phyloP scores from a whole-genome alignment of 1,140 invertebrate species.

The Leptinotarsa defecta region DNA sequence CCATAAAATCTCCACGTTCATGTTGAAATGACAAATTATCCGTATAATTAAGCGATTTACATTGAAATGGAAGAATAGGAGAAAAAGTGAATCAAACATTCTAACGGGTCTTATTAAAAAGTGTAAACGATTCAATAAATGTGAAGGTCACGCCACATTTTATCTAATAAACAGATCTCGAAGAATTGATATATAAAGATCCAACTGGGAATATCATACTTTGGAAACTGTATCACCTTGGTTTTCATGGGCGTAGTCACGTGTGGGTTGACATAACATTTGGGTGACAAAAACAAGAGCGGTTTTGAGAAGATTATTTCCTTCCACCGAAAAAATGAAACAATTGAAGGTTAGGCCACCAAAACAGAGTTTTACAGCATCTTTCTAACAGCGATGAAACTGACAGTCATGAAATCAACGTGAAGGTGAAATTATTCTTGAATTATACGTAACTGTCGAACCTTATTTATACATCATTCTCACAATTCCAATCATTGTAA shows the following conservation, averaged over 20 bases:
- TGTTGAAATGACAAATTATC: neutral
- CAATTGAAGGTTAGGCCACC: too few species aligned
- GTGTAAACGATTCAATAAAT: constrained; percentile 6
- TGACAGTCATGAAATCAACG: too few species aligned
- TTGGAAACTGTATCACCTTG: constrained; percentile 21
- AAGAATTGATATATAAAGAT: neutral
- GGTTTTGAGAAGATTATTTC: too few species aligned
- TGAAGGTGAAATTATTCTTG: too few species aligned
- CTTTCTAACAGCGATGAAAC: too few species aligned
- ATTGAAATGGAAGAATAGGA: constrained; percentile 14
- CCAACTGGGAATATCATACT: constrained; percentile 16
- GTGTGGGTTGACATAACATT: too few species aligned
- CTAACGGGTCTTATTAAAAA: constrained; percentile 6
- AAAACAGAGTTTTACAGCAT: too few species aligned
- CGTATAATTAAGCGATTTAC: constrained; percentile 8
- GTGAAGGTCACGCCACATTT: neutral
- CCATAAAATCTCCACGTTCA: neutral
- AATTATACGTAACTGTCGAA: too few species aligned
- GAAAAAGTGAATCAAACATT: constrained; percentile 16
- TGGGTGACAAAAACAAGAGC: too few species aligned
- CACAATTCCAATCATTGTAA: too few species aligned
- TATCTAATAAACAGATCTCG: neutral
- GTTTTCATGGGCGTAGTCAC: constrained; percentile 10
- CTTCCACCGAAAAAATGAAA: too few species aligned
- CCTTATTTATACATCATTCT: too few species aligned